Conservation (phyloP, 2,888 invertebrate genomes). For the Didymodactylos carnosus region DNA sequence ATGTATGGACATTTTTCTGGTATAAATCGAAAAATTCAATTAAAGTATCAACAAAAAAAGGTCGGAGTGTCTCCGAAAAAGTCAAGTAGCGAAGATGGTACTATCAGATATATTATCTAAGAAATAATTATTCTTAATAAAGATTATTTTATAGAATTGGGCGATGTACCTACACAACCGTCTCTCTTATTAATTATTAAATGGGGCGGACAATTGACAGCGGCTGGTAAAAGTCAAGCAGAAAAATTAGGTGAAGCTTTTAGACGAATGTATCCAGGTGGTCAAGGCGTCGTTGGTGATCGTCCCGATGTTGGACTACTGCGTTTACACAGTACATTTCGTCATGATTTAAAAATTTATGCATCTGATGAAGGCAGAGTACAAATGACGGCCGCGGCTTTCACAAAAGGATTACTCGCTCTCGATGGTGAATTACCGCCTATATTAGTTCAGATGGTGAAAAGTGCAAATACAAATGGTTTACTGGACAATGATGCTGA, state of each 20-base stretch:
- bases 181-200: slow-evolving; percentile 86
- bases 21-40: slow-evolving; percentile 95
- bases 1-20: slow-evolving; percentile 99
- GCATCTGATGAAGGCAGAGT: slow-evolving; percentile 97
- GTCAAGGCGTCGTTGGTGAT: slow-evolving; percentile 44
- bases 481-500: slow-evolving; percentile 66
- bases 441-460: slow-evolving; percentile 94
- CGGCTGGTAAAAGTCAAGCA: slow-evolving; percentile 86
- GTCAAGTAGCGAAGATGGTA: slow-evolving; percentile 14
- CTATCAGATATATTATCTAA: too few species aligned
- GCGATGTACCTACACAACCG: slow-evolving; percentile 68
- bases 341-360: slow-evolving; percentile 96
- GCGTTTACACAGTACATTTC: slow-evolving; percentile 83
- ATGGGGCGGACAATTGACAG: slow-evolving; percentile 98
- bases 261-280: slow-evolving; percentile 48
- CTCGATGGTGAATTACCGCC: slow-evolving; percentile 94
- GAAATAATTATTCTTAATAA: not conserved
- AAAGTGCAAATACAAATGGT: slow-evolving; percentile 75
- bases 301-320: slow-evolving; percentile 74
- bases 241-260: slow-evolving; percentile 65
- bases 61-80: slow-evolving; percentile 73
- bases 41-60: slow-evolving; percentile 93
- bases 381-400: slow-evolving; percentile 99
- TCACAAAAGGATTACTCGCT: slow-evolving; percentile 73
- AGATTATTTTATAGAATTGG: slow-evolving; percentile 3